These are phyloP conservation scores for Stenoptilia bipunctidactyla DNA, from an alignment of 2,888 invertebrate species.

Conservation along the genomic window DNA sequence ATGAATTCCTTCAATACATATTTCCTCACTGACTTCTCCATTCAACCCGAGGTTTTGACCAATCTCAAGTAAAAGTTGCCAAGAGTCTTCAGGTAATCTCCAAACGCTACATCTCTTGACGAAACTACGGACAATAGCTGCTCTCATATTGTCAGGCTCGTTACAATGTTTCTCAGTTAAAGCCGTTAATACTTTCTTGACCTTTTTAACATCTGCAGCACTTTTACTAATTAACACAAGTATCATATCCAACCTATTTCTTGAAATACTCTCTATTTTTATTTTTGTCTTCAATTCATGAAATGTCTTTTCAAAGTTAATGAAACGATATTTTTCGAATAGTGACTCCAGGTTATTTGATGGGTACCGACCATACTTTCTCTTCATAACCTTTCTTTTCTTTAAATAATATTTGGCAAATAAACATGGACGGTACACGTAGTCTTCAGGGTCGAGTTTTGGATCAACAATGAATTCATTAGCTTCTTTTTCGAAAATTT, in stretches of 20 bases:
- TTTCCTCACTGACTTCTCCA: slow-evolving; percentile 25
- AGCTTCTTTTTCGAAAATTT: not conserved
- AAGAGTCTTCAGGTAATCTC: slow-evolving; percentile 31
- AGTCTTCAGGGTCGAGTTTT: not conserved
- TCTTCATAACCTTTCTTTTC: slow-evolving; percentile 1
- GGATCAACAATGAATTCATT: not conserved
- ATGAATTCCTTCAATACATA: slow-evolving; percentile 40
- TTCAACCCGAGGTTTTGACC: slow-evolving; percentile 38
- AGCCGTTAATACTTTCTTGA: slow-evolving; percentile 27
- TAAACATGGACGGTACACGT: not conserved
- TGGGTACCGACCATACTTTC: slow-evolving; percentile 2
- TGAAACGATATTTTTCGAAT: slow-evolving; percentile 38
- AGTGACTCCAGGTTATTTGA: slow-evolving; percentile 24
- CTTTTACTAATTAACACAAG: slow-evolving; percentile 47
- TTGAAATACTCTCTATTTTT: slow-evolving; percentile 24
- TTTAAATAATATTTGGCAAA: not conserved
- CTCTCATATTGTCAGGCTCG: slow-evolving; percentile 36
- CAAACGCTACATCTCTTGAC: slow-evolving; percentile 38
- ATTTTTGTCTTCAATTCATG: slow-evolving; percentile 32
- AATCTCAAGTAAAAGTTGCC: slow-evolving; percentile 32
- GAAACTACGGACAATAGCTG: slow-evolving; percentile 39
- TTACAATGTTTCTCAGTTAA: slow-evolving; percentile 29
- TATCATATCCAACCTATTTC: slow-evolving; percentile 39
- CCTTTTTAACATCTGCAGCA: slow-evolving; percentile 28
- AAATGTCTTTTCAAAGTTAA: slow-evolving; percentile 31